Evolutionary conservation across 1,140 invertebrate species (phyloP), one percentile per base, ranked within the genome.

Genomic region (Drosophila asahinai): DNA sequence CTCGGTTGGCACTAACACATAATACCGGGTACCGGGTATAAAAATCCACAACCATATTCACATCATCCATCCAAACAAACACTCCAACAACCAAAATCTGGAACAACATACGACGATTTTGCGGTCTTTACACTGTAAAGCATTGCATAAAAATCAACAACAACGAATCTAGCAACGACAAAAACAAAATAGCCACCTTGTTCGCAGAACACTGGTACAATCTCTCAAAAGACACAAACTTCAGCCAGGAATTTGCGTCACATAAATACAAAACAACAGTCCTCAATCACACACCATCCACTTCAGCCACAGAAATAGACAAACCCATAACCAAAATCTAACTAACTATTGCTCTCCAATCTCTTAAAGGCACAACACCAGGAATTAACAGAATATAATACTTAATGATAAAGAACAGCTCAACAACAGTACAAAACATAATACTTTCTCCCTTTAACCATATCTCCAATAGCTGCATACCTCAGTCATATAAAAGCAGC

Each of bases 401-500:
- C 14, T 17, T 33, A 1, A 57, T 57, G 19, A 57, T 40, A 22
- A 57, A 25, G 40, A 57, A 40, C 7, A 25, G 54, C 33, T 57
- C 54, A 40, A 2, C 17, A 15, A 8, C 54, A 30, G 11, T 8
- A 22, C 11, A 33, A 19, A 47, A 47, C 5, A 59, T n/a, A 59
- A 47, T 45, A 58, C 15, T 54, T 5, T 2, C 19, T 14, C 48
- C n/a, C 7, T 51, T 51, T 3, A 55, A 55, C 9, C 5, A 55
- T 2, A 36, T 54, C 8, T 5, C 36, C 27, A 33, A 54, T 2
- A 19, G n/a, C 1, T 7, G 22, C 17, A 58, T 58, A 17, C 12
- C 55, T 36, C 38, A 58, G n/a, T 22, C 19, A 14, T 58, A 30
- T 6, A 61, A 30, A 61, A 61, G 30, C n/a, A 61, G 27, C 17